Conservation (phyloP, 1,140 invertebrate species). For the Papilio polyxenes region DNA sequence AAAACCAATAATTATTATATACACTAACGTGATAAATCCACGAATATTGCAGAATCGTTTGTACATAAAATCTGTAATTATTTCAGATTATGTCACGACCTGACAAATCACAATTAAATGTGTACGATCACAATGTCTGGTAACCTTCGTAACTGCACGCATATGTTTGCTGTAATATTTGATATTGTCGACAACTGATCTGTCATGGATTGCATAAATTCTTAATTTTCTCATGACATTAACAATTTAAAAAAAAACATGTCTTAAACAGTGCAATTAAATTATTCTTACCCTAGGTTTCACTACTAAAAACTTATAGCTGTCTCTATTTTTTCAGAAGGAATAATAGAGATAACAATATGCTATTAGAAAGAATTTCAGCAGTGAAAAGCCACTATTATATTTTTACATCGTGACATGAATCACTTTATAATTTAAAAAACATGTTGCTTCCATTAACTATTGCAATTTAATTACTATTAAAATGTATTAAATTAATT, state of each 20-base stretch:
- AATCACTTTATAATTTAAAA: background rate
- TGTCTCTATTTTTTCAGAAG: too few relatives aligned
- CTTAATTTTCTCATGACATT: background rate
- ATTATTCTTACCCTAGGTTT: too few relatives aligned
- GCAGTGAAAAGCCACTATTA: background rate
- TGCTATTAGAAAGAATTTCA: too few relatives aligned
- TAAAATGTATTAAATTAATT: too few relatives aligned
- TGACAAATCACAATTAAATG: slow-evolving; percentile 12
- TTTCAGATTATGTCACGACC: background rate
- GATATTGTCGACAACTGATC: background rate
- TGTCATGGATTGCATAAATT: background rate
- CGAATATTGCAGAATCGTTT: background rate
- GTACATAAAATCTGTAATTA: background rate
- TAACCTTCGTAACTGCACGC: background rate
- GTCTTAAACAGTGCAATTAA: too few relatives aligned
- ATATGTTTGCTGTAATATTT: background rate
- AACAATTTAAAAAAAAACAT: background rate
- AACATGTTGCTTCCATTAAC: background rate
- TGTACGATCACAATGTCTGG: background rate
- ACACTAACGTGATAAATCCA: background rate
- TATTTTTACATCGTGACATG: too few relatives aligned
- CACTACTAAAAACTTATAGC: too few relatives aligned
- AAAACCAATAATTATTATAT: background rate
- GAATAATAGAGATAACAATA: too few relatives aligned
- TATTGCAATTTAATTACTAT: too few relatives aligned